Conservation (phyloP, 2,888 invertebrate genomes). For the Zygogramma bicolorata region DNA sequence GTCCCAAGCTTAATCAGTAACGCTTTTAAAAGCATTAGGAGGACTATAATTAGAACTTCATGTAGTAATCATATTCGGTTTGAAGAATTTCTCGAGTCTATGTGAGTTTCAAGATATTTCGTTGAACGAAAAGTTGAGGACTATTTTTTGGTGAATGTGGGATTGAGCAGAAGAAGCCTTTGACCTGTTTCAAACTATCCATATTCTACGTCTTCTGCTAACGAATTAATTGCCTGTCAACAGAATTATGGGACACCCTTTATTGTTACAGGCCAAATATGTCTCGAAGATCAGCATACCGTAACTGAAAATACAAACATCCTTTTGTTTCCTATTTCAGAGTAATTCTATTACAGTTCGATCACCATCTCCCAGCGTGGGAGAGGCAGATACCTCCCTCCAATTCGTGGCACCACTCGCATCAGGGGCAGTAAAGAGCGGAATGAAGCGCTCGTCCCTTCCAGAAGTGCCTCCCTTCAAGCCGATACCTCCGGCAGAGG, state of each 20-base stretch:
- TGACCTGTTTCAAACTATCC: not conserved
- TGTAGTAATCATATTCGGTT: too few species aligned
- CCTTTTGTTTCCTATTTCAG: constrained; percentile 32
- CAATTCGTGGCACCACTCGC: constrained; percentile 41
- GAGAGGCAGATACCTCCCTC: not conserved
- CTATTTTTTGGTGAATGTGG: too few species aligned
- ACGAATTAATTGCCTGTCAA: too few species aligned
- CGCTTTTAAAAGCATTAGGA: too few species aligned
- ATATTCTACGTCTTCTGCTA: not conserved
- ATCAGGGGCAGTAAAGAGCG: constrained; percentile 34
- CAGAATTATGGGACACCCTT: too few species aligned
- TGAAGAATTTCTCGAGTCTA: too few species aligned
- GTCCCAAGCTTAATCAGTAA: too few species aligned
- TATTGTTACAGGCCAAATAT: too few species aligned
- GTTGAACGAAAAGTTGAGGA: too few species aligned
- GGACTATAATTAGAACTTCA: too few species aligned
- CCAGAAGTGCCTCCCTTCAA: constrained; percentile 79
- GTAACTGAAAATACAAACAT: not conserved
- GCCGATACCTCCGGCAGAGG: constrained; percentile 77
- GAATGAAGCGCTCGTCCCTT: constrained; percentile 56
- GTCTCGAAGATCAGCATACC: not conserved
- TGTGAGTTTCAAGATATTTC: too few species aligned
- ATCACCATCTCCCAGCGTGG: constrained; percentile 34
- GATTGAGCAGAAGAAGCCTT: too few species aligned
- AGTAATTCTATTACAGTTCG: constrained; percentile 49